phyloP scores from a whole-genome alignment of 2,797 vertebrate genomes.

The Aeoliscus strigatus region DNA sequence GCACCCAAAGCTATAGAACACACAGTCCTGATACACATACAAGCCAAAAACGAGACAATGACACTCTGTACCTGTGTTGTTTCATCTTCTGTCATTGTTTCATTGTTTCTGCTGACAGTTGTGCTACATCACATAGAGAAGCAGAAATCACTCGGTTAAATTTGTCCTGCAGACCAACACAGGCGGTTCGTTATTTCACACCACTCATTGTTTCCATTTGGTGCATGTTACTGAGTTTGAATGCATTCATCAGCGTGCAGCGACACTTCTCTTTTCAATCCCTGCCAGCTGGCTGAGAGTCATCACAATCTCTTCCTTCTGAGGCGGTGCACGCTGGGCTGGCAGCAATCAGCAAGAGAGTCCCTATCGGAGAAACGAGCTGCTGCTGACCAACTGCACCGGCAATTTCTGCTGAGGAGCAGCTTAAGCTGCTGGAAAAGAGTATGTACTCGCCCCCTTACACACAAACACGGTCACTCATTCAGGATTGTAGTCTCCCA shows the following conservation, averaged over 20 bases:
- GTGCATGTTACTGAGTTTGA: conserved; percentile 25
- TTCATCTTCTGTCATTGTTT: conserved; percentile 11
- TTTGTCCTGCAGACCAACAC: conserved; percentile 3
- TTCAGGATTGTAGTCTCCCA: conserved; percentile 3
- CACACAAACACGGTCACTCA: conserved; percentile 6
- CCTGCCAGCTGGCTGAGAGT: conserved; percentile 77
- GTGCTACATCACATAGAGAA: background rate
- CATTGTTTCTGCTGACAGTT: conserved; percentile 2
- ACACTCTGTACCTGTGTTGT: background rate
- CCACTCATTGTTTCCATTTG: conserved; percentile 33
- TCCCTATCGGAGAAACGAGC: conserved; percentile 65
- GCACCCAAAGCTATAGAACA: conserved; percentile 1
- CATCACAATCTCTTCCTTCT: conserved; percentile 73
- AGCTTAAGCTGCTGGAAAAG: conserved; percentile 78
- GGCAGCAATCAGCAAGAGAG: conserved; percentile 69
- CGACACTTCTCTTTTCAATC: conserved; percentile 22
- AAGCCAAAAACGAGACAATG: conserved; percentile 11
- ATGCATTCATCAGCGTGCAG: conserved; percentile 21
- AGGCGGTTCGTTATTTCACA: conserved; percentile 10
- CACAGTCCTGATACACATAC: conserved; percentile 3
- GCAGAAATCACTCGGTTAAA: background rate
- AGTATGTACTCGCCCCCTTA: conserved; percentile 64
- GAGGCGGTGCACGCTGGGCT: conserved; percentile 73
- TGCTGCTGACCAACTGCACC: conserved; percentile 73
- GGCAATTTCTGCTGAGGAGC: conserved; percentile 68